Conservation (phyloP, 2,797 vertebrate genomes). For the Alectoris magna region DNA sequence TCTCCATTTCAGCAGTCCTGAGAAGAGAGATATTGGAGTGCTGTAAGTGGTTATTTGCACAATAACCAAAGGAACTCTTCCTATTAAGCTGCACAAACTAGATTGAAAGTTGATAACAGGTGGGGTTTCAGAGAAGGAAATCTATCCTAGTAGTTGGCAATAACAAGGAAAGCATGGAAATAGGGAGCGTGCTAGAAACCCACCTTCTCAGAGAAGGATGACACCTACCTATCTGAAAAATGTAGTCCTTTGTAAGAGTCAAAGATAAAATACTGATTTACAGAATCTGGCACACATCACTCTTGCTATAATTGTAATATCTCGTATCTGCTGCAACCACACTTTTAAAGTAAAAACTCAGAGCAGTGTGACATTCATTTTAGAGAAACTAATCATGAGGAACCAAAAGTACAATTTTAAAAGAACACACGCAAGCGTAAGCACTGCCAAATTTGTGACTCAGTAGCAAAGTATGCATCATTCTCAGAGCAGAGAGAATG, state of each 20-base stretch:
- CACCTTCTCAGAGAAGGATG: not conserved
- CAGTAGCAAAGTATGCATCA: conserved; percentile 35
- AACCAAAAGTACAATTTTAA: not conserved
- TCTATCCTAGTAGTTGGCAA: not conserved
- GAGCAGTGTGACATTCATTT: not conserved
- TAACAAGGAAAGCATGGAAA: not conserved
- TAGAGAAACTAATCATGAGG: not conserved
- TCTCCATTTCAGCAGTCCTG: not conserved
- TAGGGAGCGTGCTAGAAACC: not conserved
- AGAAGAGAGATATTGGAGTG: not conserved
- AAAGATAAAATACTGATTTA: not conserved
- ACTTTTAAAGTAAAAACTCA: not conserved
- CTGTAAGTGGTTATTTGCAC: not conserved
- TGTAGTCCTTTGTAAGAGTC: not conserved
- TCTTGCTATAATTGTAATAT: not conserved
- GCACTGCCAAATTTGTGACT: conserved; percentile 36
- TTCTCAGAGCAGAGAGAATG: not conserved
- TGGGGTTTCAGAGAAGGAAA: not conserved
- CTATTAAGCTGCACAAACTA: not conserved
- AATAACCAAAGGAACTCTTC: not conserved
- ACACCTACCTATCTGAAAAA: not conserved
- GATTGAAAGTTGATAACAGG: not conserved
- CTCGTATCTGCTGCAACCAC: not conserved
- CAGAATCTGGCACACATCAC: not conserved
- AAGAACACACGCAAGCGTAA: not conserved